Conservation (phyloP, 2,888 invertebrate genomes). For the Leptopilina myrica region DNA sequence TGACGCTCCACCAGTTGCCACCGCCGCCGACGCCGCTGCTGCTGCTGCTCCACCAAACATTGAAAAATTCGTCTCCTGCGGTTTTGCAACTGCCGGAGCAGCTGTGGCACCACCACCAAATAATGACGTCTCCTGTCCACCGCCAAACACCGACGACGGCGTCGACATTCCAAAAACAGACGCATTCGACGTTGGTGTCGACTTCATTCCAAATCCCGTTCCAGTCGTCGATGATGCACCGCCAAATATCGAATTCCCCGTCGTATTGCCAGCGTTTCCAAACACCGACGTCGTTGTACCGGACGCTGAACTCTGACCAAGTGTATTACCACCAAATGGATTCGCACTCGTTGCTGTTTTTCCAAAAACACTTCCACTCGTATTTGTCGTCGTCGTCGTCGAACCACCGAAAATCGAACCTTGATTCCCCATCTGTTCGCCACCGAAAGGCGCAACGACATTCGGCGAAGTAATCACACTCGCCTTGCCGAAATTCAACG, state of each 20-base stretch:
- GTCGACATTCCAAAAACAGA: constrained; percentile 53
- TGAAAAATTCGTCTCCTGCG: constrained; percentile 5
- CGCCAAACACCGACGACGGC: no score
- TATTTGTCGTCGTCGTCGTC: background rate
- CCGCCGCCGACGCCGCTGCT: constrained; percentile 40
- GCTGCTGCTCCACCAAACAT: constrained; percentile 41
- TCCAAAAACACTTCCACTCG: constrained; percentile 3
- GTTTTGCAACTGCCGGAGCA: constrained; percentile 39
- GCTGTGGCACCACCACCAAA: constrained; percentile 55
- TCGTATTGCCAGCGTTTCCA: constrained; percentile 43
- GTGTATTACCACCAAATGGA: constrained; percentile 35
- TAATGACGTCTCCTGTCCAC: constrained; percentile 45
- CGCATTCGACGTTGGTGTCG: constrained; percentile 48
- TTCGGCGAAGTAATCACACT: constrained; percentile 49
- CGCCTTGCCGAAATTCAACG: constrained; percentile 52
- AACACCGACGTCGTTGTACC: constrained; percentile 52
- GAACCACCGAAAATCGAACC: constrained; percentile 54
- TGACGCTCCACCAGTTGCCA: constrained; percentile 50
- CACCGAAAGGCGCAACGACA: constrained; percentile 52
- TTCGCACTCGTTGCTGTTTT: constrained; percentile 53
- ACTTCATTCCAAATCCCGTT: constrained; percentile 47
- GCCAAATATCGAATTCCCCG: constrained; percentile 51
- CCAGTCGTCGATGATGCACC: constrained; percentile 46
- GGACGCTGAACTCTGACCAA: constrained; percentile 23
- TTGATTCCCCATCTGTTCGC: constrained; percentile 43